These are phyloP conservation scores for Ambastaia sidthimunki DNA, from an alignment of 2,797 vertebrate genomes.

Conservation along the genomic window DNA sequence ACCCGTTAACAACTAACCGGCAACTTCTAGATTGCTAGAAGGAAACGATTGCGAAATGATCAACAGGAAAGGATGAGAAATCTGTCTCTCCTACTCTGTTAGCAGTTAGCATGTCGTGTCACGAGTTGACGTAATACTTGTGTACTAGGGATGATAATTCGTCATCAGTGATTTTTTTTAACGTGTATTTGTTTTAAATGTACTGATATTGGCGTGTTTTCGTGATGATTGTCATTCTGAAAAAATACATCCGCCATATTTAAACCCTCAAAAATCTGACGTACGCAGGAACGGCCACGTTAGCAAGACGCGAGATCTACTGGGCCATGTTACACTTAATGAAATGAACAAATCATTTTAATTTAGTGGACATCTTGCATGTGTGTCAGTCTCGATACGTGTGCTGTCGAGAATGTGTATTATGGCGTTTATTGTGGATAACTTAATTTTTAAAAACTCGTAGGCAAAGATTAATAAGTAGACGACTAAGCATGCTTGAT, in stretches of 20 bases:
- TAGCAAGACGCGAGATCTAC: conserved; percentile 31
- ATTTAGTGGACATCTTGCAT: background rate
- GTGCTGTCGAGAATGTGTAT: background rate
- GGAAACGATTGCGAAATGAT: background rate
- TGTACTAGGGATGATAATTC: background rate
- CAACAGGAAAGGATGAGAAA: background rate
- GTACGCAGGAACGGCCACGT: conserved; percentile 46
- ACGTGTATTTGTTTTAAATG: background rate
- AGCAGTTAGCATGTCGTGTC: conserved; percentile 45
- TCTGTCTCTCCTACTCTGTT: conserved; percentile 17
- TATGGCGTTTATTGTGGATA: background rate
- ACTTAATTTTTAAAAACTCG: background rate
- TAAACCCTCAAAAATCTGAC: conserved; percentile 3
- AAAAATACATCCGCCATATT: conserved; percentile 35
- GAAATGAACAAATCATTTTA: background rate
- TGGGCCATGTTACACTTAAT: conserved; percentile 14
- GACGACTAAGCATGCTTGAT: no score
- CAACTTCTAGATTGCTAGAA: no score
- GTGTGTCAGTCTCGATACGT: background rate
- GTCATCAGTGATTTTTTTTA: background rate
- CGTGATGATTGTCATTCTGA: background rate
- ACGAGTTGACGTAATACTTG: conserved; percentile 57
- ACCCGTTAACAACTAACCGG: background rate
- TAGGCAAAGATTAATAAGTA: background rate
- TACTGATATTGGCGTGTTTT: no score